A percentile compares a stretch with the other conserved stretches of the same genome.
phyloP scores from a whole-genome alignment of 2,888 invertebrate genomes.

The Octonoba sinensis region DNA sequence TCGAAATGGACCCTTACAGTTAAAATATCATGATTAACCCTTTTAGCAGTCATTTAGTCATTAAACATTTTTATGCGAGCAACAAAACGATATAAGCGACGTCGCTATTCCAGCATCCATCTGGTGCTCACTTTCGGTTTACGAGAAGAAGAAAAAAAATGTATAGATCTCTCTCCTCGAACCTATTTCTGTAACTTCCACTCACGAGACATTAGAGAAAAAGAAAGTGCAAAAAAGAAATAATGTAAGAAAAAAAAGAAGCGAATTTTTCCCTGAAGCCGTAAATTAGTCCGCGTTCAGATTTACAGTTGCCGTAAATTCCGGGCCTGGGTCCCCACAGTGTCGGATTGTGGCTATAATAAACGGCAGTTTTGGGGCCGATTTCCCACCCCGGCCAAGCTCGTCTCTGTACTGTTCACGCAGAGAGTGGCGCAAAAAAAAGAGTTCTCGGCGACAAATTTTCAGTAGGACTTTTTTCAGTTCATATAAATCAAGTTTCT shows the following conservation, averaged over 20 bases:
- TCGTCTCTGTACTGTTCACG: background rate
- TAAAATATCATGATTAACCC: no score
- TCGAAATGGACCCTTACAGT: no score
- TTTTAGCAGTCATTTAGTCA: no score
- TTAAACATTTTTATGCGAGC: background rate
- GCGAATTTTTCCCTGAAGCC: constrained; percentile 44
- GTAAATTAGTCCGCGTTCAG: constrained; percentile 61
- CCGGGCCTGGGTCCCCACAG: constrained; percentile 35
- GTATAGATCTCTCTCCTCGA: constrained; percentile 13
- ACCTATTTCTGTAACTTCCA: constrained; percentile 58
- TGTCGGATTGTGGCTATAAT: constrained; percentile 58
- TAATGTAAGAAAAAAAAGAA: constrained; percentile 27
- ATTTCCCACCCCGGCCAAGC: constrained; percentile 27
- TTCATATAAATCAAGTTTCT: constrained; percentile 50
- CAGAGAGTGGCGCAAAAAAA: constrained; percentile 24
- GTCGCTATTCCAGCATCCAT: constrained; percentile 13
- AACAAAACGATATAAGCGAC: constrained; percentile 11
- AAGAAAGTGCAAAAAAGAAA: constrained; percentile 22
- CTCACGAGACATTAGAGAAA: constrained; percentile 3
- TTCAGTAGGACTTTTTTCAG: constrained; percentile 46
- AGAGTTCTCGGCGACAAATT: constrained; percentile 55
- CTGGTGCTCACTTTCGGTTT: background rate
- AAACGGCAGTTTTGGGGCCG: constrained; percentile 53
- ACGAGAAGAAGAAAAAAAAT: constrained; percentile 16
- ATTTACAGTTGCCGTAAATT: constrained; percentile 63